Percentiles rank a stretch among this genome's conserved stretches.
Evolutionary conservation across 2,113 vertebrate genomes (phyloP).

Genomic region (Rhinogobius similis): DNA sequence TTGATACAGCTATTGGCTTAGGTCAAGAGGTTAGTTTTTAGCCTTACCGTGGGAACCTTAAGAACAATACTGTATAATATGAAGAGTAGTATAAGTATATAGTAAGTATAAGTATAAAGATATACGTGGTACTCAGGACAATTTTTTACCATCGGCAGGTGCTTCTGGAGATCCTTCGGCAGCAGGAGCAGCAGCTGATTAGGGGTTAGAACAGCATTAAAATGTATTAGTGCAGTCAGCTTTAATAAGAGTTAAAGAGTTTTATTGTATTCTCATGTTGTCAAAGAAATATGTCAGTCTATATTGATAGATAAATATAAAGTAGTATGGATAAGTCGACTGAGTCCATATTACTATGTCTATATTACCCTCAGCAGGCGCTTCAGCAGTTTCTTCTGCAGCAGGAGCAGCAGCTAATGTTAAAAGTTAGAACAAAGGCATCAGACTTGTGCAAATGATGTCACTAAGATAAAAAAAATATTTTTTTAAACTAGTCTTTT

Average conservation of each 20-base stretch:
- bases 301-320: neutral
- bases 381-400: constrained; percentile 21
- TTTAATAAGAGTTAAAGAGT: neutral
- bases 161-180: constrained; percentile 23
- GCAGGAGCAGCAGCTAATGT: constrained; percentile 18
- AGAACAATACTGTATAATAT: neutral
- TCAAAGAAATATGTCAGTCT: neutral
- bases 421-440: constrained; percentile 11
- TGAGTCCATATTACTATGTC: neutral
- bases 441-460: neutral
- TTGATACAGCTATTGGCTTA: neutral
- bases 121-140: neutral
- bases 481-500: too few species aligned
- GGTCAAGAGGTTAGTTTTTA: constrained; percentile 4
- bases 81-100: neutral
- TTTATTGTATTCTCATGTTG: neutral
- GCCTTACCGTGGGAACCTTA: neutral
- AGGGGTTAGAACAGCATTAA: constrained; percentile 15
- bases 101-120: neutral
- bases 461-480: too few species aligned
- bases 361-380: constrained; percentile 36
- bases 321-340: too few species aligned
- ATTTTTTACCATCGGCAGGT: constrained; percentile 21
- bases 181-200: constrained; percentile 14
- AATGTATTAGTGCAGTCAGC: constrained; percentile 4